Base-by-base conservation (phyloP, 2,113 vertebrate species). In the Steatornis caripensis region DNA sequence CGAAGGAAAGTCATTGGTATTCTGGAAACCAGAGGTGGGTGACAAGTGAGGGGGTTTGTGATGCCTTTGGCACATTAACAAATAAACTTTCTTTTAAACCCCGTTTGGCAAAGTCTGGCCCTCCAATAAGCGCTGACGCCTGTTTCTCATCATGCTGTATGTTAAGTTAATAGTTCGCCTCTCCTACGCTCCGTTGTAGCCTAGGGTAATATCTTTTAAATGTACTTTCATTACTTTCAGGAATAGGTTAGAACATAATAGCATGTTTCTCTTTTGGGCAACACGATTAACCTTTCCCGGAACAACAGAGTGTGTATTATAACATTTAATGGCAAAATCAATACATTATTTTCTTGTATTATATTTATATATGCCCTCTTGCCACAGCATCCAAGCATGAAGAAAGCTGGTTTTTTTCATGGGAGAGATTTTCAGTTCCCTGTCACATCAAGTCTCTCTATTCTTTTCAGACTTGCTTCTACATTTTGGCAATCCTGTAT, bases 331-430 rank as follows among this genome's bases (percentile, higher is more conserved):
- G 79, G 84, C 37, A 82, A 96, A 93, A 94, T 95, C 88, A 94
- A 95, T 97, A 85, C 43, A 37, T 92, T 92, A 53, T 93, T 96
- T 96, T 93, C 79, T 83, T 92, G 41, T 23, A 37, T 92, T 97
- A 36, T 72, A 43, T 75, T 87, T 69, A 43, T 79, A 75, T 74
- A 32, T 89, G 39, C 36, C 61, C 46, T 60, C 54, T 87, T 96
- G 53, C 58, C 55, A 46, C 1, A 3, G 30, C n/a, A 46, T 48
- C 46, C 48, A 72, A 89, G 53, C 24, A 41, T 22, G 30, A 48
- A 89, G 26, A 91, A 70, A 70, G 39, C 64, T 39, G 4, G 72
- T 66, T 92, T 86, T 93, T 78, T 46, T 87, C 41, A 29, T 32
- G 21, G 39, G 87, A 51, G 37, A 61, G 15, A 53, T 17, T 80